A percentile compares a stretch with the other conserved stretches of the same genome.
Evolutionary conservation across 2,113 vertebrate species (phyloP).

Genomic region (Calyptomena viridis): DNA sequence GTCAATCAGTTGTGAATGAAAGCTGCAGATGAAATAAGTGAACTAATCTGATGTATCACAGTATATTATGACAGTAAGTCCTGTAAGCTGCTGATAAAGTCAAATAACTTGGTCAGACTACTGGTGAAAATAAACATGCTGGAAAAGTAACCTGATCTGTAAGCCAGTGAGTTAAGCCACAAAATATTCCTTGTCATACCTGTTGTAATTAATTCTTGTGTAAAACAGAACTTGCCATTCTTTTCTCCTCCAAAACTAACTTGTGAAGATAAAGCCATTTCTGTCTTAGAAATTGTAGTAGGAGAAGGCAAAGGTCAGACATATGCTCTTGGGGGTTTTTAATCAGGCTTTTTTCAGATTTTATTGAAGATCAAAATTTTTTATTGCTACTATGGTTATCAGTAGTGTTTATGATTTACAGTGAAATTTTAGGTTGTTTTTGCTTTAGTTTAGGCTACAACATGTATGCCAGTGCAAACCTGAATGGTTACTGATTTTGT

Average conservation of each 20-base stretch:
- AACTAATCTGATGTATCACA: background rate
- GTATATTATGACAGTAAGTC: background rate
- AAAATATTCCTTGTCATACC: background rate
- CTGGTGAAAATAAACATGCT: conserved; percentile 1
- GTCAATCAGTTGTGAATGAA: conserved; percentile 24
- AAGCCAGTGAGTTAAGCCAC: background rate
- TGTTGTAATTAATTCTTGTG: background rate
- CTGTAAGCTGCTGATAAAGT: conserved; percentile 4
- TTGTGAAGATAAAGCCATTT: background rate
- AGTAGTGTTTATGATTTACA: background rate
- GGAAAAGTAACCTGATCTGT: background rate
- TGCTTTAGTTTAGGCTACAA: background rate
- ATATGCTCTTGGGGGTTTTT: background rate
- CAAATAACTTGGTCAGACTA: background rate
- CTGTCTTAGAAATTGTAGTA: background rate
- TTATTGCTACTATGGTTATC: background rate
- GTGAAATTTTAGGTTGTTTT: background rate
- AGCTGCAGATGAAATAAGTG: conserved; percentile 20
- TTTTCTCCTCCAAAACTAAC: background rate
- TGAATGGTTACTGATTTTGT: background rate
- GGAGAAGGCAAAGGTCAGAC: background rate
- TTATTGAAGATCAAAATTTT: background rate
- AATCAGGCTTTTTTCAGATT: background rate
- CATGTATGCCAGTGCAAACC: background rate
- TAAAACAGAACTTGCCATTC: background rate